A percentile compares a stretch with the other conserved stretches of the same genome.
Evolutionary conservation across 1,140 invertebrate species (phyloP).

Genomic region (Nasonia giraulti): DNA sequence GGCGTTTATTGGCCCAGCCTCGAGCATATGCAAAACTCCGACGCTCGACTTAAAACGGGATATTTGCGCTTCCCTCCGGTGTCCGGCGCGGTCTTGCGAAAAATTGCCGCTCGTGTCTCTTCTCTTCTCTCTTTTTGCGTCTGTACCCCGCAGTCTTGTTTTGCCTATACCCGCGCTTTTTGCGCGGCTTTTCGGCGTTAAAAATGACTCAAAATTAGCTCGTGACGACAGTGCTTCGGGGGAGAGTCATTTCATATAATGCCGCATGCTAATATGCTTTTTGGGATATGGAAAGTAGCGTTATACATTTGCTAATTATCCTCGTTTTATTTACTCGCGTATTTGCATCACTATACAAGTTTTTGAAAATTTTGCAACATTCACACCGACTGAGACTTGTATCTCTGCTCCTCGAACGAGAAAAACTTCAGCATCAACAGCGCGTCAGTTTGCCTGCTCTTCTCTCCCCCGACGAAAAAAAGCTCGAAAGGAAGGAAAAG

Average conservation of each 20-base stretch:
- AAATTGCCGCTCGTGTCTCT: not conserved
- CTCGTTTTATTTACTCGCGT: no score
- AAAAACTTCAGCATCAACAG: not conserved
- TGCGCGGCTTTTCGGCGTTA: not conserved
- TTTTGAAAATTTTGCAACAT: not conserved
- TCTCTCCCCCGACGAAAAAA: not conserved
- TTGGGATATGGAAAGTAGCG: not conserved
- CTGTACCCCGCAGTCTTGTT: not conserved
- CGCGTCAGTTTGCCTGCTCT: not conserved
- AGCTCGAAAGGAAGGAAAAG: not conserved
- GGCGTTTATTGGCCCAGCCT: slow-evolving; percentile 50
- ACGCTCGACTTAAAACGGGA: slow-evolving; percentile 66
- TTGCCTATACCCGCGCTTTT: not conserved
- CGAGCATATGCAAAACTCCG: slow-evolving; percentile 33
- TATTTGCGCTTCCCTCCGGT: slow-evolving; percentile 62
- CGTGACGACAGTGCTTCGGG: not conserved
- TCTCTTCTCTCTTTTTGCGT: not conserved
- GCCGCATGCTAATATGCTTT: no score
- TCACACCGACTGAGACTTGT: no score
- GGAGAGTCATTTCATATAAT: not conserved
- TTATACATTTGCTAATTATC: no score
- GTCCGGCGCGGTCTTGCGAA: not conserved
- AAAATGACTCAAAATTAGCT: not conserved
- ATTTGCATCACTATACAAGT: no score
- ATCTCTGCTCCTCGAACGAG: not conserved